phyloP scores from a whole-genome alignment of 2,113 vertebrate species.

The Atractosteus spatula region DNA sequence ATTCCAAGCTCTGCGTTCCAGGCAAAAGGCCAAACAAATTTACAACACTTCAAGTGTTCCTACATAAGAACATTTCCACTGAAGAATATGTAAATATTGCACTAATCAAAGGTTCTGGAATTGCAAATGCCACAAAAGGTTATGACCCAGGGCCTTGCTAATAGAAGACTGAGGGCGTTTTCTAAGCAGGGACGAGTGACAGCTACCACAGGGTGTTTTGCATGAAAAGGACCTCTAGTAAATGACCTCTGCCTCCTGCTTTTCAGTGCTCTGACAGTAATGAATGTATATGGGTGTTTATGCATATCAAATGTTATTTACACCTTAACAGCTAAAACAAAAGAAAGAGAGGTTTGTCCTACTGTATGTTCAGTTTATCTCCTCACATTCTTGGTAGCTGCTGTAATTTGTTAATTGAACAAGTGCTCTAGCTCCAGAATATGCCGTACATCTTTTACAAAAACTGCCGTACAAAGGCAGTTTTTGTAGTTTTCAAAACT shows the following conservation, averaged over 20 bases:
- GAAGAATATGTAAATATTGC: slow-evolving; percentile 92
- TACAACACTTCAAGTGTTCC: slow-evolving; percentile 84
- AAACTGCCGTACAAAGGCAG: too few relatives aligned
- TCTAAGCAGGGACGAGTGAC: slow-evolving; percentile 76
- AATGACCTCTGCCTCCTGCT: slow-evolving; percentile 88
- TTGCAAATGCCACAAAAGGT: slow-evolving; percentile 89
- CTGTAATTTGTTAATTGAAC: slow-evolving; percentile 1
- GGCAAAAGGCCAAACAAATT: slow-evolving; percentile 92
- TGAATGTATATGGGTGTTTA: slow-evolving; percentile 85
- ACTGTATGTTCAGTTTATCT: not conserved
- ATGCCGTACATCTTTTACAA: too few relatives aligned
- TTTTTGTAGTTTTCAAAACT: too few relatives aligned
- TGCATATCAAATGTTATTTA: slow-evolving; percentile 85
- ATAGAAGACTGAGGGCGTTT: slow-evolving; percentile 74
- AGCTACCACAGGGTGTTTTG: slow-evolving; percentile 84
- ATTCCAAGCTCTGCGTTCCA: slow-evolving; percentile 63
- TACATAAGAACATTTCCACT: slow-evolving; percentile 69
- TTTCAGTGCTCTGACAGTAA: slow-evolving; percentile 86
- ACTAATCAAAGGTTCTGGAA: slow-evolving; percentile 92
- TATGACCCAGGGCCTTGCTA: slow-evolving; percentile 86
- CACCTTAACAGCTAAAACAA: slow-evolving; percentile 71
- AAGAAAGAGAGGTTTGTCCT: slow-evolving; percentile 17
- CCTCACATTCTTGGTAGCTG: not conserved
- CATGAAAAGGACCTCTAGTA: slow-evolving; percentile 89
- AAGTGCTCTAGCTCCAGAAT: too few relatives aligned